Base-by-base conservation (phyloP, 2,888 invertebrate genomes). In the Plusia festucae region DNA sequence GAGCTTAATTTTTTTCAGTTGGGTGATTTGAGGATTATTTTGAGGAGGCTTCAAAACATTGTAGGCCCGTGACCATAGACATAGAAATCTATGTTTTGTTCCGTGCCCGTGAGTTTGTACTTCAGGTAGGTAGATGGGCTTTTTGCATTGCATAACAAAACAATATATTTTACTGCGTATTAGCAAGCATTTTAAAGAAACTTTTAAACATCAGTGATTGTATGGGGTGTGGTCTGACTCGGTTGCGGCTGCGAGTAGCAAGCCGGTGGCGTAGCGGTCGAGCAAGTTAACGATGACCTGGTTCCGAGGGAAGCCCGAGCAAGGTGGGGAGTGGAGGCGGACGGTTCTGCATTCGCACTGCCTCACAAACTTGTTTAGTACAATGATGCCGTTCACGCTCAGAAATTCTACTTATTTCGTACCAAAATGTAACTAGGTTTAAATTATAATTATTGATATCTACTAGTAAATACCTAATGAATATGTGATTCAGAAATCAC, bases 211-310 rank as follows among this genome's bases (percentile, higher is more conserved):
- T 73, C 51, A 71, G 76, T 82, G 82, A 84, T 82, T 79, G 81
- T 72, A 79, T 81, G 81, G 88, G 89, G 88, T 77, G 90, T 87
- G 90, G 88, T 85, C 76, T 77, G 84, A 82, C 81, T 82, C 84
- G 81, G 76, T 76, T 72, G 79, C 49, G 20, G 22, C 24, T 77
- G 80, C 78, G 84, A 82, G 83, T 85, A 82, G 79, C 79, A 78
- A 82, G 84, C 79, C 81, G 85, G 79, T 79, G 79, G 82, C 81
- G 84, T 89, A 91, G 90, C 85, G 88, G 91, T 90, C 87, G 85
- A 81, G 86, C 87, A 84, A 85, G 88, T 88, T 88, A 89, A 89
- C 90, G 92, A 88, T 92, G 93, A 93, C 93, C 93, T 90, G 93
- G 90, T 91, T 94, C 83, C 82, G 85, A 93, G 92, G 92, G 92